Conservation (phyloP, 2,113 vertebrate species). For the Cacatua alba region DNA sequence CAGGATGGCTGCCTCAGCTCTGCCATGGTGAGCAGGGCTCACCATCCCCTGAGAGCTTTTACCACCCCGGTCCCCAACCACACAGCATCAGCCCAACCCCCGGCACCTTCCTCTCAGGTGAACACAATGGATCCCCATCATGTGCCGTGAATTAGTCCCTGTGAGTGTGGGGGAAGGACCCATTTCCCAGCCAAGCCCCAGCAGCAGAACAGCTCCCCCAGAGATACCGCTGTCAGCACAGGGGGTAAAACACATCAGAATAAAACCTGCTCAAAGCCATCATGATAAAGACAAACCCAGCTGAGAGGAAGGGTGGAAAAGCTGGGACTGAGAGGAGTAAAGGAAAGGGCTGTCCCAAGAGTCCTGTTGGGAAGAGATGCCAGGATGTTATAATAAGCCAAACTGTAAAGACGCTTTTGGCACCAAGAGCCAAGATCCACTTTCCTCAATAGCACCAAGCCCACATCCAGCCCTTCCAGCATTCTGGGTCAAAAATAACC, state of each 20-base stretch:
- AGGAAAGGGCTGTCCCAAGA: background rate
- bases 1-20: background rate
- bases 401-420: background rate
- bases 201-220: background rate
- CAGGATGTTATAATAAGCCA: background rate
- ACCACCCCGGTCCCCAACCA: background rate
- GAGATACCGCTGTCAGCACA: rapidly evolving
- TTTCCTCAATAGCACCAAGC: background rate
- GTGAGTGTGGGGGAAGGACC: background rate
- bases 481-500: background rate
- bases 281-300: background rate
- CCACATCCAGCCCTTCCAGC: background rate
- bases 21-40: rapidly evolving
- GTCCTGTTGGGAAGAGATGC: rapidly evolving
- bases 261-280: background rate
- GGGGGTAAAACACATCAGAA: background rate
- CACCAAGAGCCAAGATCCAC: background rate
- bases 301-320: background rate
- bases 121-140: background rate
- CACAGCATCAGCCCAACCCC: background rate
- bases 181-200: background rate
- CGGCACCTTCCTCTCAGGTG: background rate
- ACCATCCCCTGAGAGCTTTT: background rate
- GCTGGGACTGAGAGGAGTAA: background rate
- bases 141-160: background rate